Percentiles rank a stretch among this genome's conserved stretches.
Evolutionary conservation across 2,888 invertebrate species (phyloP).

Genomic region (Crocallis elinguaria): DNA sequence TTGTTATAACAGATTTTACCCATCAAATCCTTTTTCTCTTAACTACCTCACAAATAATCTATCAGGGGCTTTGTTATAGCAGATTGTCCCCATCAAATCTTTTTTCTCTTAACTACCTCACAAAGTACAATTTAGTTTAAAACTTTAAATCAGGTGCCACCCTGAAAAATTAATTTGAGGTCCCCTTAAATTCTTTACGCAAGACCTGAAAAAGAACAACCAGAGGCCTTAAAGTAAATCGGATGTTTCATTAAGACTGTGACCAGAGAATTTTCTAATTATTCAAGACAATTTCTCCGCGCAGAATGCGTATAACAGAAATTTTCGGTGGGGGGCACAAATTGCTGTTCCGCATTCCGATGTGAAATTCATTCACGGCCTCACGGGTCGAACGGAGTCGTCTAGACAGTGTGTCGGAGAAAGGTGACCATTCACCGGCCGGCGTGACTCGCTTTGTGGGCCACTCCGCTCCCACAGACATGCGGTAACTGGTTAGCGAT

Average conservation of each 20-base stretch:
- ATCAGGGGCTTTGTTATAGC: too few species aligned
- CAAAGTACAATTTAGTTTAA: too few species aligned
- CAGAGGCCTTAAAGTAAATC: conserved; percentile 3
- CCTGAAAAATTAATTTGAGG: too few species aligned
- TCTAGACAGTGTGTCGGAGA: conserved; percentile 83
- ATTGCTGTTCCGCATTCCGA: conserved; percentile 81
- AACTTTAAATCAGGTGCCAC: too few species aligned
- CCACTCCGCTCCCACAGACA: conserved; percentile 64
- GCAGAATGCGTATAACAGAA: conserved; percentile 56
- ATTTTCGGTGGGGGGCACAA: conserved; percentile 63
- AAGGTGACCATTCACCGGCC: conserved; percentile 82
- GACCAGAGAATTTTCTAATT: conserved; percentile 58
- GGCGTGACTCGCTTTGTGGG: conserved; percentile 57
- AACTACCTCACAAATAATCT: too few species aligned
- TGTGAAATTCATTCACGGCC: conserved; percentile 80
- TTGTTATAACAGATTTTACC: too few species aligned
- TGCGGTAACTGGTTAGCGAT: conserved; percentile 45
- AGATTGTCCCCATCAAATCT: too few species aligned
- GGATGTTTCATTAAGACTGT: conserved; percentile 33
- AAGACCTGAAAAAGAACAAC: neutral
- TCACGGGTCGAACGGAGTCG: conserved; percentile 76
- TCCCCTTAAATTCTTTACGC: too few species aligned
- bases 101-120: too few species aligned
- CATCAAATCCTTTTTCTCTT: too few species aligned
- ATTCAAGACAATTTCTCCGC: conserved; percentile 65